A percentile compares a stretch with the other conserved stretches of the same genome.
phyloP scores from a whole-genome alignment of 2,888 invertebrate genomes.

The Yponomeuta plumbellus region DNA sequence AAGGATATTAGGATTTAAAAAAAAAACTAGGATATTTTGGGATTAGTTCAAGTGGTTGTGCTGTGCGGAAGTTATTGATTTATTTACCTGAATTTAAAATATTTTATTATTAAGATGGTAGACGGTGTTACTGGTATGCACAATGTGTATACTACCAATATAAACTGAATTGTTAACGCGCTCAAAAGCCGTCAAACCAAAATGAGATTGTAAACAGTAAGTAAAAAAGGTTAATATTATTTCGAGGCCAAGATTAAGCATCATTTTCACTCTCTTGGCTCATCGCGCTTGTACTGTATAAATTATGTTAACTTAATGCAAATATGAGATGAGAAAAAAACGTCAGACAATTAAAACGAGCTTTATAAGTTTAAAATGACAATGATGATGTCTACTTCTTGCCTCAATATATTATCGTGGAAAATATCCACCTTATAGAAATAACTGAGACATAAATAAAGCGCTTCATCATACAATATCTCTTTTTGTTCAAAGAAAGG shows the following conservation, averaged over 20 bases:
- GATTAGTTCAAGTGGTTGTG: too few relatives aligned
- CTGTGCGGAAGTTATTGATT: too few relatives aligned
- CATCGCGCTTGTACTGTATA: background rate
- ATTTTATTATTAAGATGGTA: background rate
- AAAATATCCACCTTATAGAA: background rate
- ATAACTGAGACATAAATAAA: background rate
- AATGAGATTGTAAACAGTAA: background rate
- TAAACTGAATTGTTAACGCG: background rate
- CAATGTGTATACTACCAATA: too few relatives aligned
- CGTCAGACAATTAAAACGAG: background rate
- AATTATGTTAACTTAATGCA: background rate
- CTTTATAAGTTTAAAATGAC: background rate
- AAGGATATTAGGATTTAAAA: too few relatives aligned
- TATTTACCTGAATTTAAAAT: background rate
- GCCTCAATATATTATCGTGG: background rate
- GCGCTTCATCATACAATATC: background rate
- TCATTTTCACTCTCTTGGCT: background rate
- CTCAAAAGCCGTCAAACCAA: background rate
- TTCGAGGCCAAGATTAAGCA: background rate
- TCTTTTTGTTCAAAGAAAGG: background rate
- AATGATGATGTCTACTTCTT: background rate
- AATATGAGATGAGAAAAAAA: background rate
- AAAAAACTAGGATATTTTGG: too few relatives aligned
- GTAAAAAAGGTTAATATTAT: background rate
- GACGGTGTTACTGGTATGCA: too few relatives aligned